Base-by-base conservation (phyloP, 2,113 vertebrate genomes). In the Genyomyrus donnyi region DNA sequence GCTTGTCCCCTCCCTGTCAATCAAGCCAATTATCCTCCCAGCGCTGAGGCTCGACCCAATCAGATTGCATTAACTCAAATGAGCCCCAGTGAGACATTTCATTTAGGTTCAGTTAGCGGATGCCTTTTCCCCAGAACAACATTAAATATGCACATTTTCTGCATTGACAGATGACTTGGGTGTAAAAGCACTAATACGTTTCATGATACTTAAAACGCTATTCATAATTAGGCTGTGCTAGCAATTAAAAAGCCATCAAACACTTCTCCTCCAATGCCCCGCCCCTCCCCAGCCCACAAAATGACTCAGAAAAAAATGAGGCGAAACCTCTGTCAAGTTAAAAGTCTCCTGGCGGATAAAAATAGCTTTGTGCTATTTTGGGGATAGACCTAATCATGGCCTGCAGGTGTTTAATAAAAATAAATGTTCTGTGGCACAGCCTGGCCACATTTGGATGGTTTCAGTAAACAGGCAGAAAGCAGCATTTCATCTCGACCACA, bases 41-140 rank as follows among this genome's bases (percentile, higher is more conserved):
- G 89, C 89, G 87, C 53, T 87, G 80, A n/a, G 15, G 83, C 90
- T 56, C 10, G 85, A 91, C 87, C 2, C 92, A 94, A 92, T 94
- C 91, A 92, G 52, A 90, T 91, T 89, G 91, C 90, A 93, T 94
- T 93, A 93, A 93, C 93, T 94, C 93, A 90, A 93, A 94, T 94
- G 93, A 93, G 85, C 77, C 88, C 87, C 89, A 93, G 92, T 86
- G 92, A 93, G 91, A 92, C 91, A 45, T 94, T 94, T 94, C 91
- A 94, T 94, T 93, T 86, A 74, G 86, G 91, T 19, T 35, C 74
- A 42, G 35, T 80, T 42, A 80, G 11, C 74, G 0, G 31, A 42
- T 80, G 4, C 35, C 17, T 80, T 42, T 80, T 42, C 74, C 5
- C 35, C 62, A 70, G 74, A 80, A n/a, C 74, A 42, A 42, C 70